A percentile compares a stretch with the other conserved stretches of the same genome.
Evolutionary conservation across 2,113 vertebrate species (phyloP).

Genomic region (Mugil cephalus): DNA sequence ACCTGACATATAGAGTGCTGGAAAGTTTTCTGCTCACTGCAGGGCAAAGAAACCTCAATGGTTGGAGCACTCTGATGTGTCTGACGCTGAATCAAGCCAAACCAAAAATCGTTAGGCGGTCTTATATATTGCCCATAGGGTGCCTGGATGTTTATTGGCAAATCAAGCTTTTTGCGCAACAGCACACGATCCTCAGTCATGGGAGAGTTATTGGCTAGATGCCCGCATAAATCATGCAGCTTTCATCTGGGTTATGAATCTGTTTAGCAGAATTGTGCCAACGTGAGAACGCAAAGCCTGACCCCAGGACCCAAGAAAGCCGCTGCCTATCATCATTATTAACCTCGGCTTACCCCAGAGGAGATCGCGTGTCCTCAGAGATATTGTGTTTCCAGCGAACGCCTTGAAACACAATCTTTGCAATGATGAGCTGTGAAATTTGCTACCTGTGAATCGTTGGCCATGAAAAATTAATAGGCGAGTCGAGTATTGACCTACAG

Average conservation of each 20-base stretch:
- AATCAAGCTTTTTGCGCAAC: constrained; percentile 15
- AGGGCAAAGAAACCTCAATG: constrained; percentile 6
- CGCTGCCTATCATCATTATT: constrained; percentile 64
- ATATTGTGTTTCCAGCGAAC: constrained; percentile 70
- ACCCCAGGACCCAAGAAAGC: constrained; percentile 62
- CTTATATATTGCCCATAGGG: background rate
- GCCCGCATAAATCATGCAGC: constrained; percentile 41
- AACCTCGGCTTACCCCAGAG: constrained; percentile 68
- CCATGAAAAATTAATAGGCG: constrained; percentile 78
- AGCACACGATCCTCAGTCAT: constrained; percentile 1
- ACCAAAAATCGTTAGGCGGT: constrained; percentile 5
- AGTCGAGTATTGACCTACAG: constrained; percentile 57
- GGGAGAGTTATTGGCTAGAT: constrained; percentile 12
- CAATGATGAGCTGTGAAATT: constrained; percentile 77
- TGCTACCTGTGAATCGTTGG: constrained; percentile 71
- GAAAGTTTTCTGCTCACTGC: background rate
- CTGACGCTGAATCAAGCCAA: constrained; percentile 9
- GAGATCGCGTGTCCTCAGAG: constrained; percentile 57
- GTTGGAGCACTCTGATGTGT: background rate
- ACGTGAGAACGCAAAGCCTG: constrained; percentile 56
- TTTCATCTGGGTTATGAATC: constrained; percentile 28
- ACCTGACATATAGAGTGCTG: background rate
- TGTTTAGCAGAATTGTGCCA: constrained; percentile 35
- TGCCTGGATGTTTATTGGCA: background rate
- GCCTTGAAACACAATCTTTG: constrained; percentile 73